A percentile compares a stretch with the other conserved stretches of the same genome.
These are phyloP conservation scores for Trypoxylon attenuatum DNA, from an alignment of 2,888 invertebrate species.

Conservation along the genomic window DNA sequence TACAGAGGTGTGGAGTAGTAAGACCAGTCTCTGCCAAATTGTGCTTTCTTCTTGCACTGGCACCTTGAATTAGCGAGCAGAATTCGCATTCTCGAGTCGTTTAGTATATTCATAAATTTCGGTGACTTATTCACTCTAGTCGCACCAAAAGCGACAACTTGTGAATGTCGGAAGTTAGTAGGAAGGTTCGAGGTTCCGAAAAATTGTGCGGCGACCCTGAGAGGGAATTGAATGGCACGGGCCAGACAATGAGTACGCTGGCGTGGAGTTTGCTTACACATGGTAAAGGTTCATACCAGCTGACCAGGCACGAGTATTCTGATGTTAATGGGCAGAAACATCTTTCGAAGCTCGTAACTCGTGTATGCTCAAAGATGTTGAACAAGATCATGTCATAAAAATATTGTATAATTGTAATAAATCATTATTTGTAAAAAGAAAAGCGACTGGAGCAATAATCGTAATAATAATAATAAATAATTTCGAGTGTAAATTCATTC, in stretches of 20 bases:
- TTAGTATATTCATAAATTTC: no score
- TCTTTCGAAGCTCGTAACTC: conserved; percentile 17
- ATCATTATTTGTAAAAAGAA: no score
- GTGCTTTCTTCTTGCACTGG: neutral
- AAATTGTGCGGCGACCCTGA: conserved; percentile 43
- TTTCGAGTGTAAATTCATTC: no score
- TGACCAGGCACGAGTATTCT: conserved; percentile 50
- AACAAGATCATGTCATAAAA: no score
- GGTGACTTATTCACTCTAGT: no score
- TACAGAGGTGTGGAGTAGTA: neutral
- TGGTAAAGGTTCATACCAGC: conserved; percentile 39
- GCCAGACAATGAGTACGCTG: conserved; percentile 44
- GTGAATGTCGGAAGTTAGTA: neutral
- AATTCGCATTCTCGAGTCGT: no score
- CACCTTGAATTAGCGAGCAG: no score
- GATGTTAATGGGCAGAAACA: conserved; percentile 43
- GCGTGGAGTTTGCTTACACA: conserved; percentile 36
- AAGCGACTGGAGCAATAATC: no score
- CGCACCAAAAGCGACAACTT: neutral
- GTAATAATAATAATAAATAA: no score
- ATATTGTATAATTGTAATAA: no score
- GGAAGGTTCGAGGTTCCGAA: conserved; percentile 27
- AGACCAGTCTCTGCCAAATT: neutral
- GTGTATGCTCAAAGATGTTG: conserved; percentile 10
- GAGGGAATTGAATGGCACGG: conserved; percentile 43